Evolutionary conservation across 2,797 vertebrate species (phyloP), one percentile per base, ranked within the genome.

Genomic region (Diceros bicornis): DNA sequence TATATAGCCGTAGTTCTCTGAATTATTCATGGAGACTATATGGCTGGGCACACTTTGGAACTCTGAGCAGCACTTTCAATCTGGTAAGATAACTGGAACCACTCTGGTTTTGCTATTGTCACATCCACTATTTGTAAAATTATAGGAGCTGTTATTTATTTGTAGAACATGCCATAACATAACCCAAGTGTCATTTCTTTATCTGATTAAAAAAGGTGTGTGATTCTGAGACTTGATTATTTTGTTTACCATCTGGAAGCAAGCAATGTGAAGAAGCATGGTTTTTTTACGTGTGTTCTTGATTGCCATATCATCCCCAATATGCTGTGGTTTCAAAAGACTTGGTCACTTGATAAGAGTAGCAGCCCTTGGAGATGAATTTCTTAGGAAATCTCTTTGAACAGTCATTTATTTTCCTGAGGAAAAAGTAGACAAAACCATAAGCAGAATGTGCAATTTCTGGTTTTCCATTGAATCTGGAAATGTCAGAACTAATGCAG

Each of bases 201-300:
- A 41, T 74, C 50, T 82, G 90, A 90, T 90, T 96, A 86, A 92
- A 84, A 4, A 47, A 74, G 3, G 75, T 14, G 88, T 94, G 85
- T 77, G 55, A 86, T 87, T 59, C 32, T 92, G 66, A 92, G 29
- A 64, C 32, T 82, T 90, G 74, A 81, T 96, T 71, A 25, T 69
- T 94, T 96, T 96, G 62, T 92, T 93, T 96, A 77, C 18, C 57
- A 84, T 37, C 52, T 75, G 41, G 34, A 94, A 95, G 23, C 78
- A 94, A 94, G 47, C 12, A 55, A 9, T 17, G 9, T 68, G 92
- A 93, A 86, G 37, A 82, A 57, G 47, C 47, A 66, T 52, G 25
- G 10, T 27, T 71, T 57, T 23, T 32, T 37, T 23, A 0, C 44
- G 34, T 52, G 4, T 52, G 32, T 41, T 79, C 5, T 47, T 79